phyloP scores from a whole-genome alignment of 2,797 vertebrate genomes.

The Erpetoichthys calabaricus region DNA sequence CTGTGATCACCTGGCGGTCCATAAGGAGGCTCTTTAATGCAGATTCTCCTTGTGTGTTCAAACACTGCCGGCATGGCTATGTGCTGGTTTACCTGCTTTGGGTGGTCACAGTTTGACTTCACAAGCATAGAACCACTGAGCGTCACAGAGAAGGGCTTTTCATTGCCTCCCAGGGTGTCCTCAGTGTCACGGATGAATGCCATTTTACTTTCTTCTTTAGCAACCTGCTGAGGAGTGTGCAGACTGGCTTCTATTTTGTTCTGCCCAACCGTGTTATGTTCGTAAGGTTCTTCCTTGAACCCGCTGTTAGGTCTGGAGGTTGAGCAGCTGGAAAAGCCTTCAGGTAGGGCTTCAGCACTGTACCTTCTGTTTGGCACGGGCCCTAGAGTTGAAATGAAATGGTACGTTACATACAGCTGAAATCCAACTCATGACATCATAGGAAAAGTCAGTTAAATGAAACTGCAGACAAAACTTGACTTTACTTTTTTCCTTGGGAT shows the following conservation, averaged over 20 bases:
- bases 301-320: slow-evolving; percentile 30
- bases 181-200: slow-evolving; percentile 35
- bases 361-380: slow-evolving; percentile 33
- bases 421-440: slow-evolving; percentile 7
- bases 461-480: slow-evolving; percentile 5
- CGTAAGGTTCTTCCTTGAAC: slow-evolving; percentile 56
- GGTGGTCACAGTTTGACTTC: slow-evolving; percentile 48
- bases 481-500: too few relatives aligned
- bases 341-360: slow-evolving; percentile 28
- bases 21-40: slow-evolving; percentile 46
- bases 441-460: slow-evolving; percentile 9
- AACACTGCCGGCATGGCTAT: slow-evolving; percentile 50
- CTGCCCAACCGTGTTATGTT: slow-evolving; percentile 27
- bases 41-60: slow-evolving; percentile 54
- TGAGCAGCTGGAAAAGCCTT: slow-evolving; percentile 37
- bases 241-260: slow-evolving; percentile 31
- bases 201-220: slow-evolving; percentile 45
- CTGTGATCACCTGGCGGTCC: slow-evolving; percentile 24
- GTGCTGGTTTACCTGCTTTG: slow-evolving; percentile 43
- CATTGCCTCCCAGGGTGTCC: slow-evolving; percentile 20
- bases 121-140: slow-evolving; percentile 36
- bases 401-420: slow-evolving; percentile 5
- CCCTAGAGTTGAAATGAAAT: slow-evolving; percentile 27
- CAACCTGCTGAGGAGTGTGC: slow-evolving; percentile 24
- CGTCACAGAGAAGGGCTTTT: slow-evolving; percentile 31